phyloP scores from a whole-genome alignment of 2,888 invertebrate species.

The Stenurella melanura region DNA sequence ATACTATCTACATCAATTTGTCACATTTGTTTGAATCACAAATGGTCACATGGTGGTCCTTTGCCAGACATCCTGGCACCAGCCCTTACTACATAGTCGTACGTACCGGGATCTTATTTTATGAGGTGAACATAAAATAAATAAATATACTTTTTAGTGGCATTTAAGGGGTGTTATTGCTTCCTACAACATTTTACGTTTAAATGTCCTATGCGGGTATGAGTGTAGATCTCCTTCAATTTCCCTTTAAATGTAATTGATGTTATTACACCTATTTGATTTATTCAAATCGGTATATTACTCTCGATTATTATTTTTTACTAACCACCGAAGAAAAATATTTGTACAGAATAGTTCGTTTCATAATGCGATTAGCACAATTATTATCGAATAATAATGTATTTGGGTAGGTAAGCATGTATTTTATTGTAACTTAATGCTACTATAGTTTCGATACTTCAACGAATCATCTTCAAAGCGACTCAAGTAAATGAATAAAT shows the following conservation, averaged over 20 bases:
- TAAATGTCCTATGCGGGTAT: background rate
- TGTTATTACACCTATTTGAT: too few relatives aligned
- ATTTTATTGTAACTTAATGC: too few relatives aligned
- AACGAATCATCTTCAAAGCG: too few relatives aligned
- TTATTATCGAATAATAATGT: too few relatives aligned
- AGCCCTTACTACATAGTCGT: conserved; percentile 42
- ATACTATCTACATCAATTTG: conserved; percentile 26
- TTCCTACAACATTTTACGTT: conserved; percentile 2
- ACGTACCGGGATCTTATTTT: conserved; percentile 15
- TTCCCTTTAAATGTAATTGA: background rate
- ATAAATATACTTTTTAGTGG: conserved; percentile 28
- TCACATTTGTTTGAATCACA: conserved; percentile 35
- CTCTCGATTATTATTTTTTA: too few relatives aligned
- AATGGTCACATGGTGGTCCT: conserved; percentile 43
- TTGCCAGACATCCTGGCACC: conserved; percentile 42
- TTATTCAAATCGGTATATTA: too few relatives aligned
- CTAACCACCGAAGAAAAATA: too few relatives aligned
- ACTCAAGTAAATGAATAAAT: too few relatives aligned
- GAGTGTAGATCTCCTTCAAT: background rate
- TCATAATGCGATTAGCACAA: too few relatives aligned
- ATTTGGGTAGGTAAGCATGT: too few relatives aligned
- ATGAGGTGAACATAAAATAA: conserved; percentile 36
- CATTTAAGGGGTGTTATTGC: conserved; percentile 23
- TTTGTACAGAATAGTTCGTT: too few relatives aligned
- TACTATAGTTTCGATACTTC: too few relatives aligned